Evolutionary conservation across 1,140 invertebrate species (phyloP).

Genomic region (Neuroterus valhalla): DNA sequence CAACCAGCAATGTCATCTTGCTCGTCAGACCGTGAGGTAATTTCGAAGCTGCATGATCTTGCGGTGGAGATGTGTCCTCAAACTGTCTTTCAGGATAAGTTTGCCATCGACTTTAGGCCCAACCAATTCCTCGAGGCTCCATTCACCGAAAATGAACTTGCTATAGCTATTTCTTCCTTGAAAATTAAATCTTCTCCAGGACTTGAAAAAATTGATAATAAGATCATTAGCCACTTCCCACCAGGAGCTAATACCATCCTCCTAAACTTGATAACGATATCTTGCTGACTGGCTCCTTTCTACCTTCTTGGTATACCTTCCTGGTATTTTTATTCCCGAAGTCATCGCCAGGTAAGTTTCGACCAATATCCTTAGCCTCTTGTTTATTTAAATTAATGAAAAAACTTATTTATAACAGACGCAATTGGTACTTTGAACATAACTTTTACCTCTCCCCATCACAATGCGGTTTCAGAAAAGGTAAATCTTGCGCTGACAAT

Average conservation of each 20-base stretch:
- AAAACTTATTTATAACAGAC: slow-evolving; percentile 43
- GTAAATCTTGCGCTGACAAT: no score
- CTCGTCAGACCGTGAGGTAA: not conserved
- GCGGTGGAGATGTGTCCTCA: not conserved
- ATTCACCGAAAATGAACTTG: no score
- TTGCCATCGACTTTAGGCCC: no score
- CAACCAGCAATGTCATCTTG: not conserved
- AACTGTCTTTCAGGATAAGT: slow-evolving; percentile 19
- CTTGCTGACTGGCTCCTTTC: slow-evolving; percentile 35
- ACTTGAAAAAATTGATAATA: no score
- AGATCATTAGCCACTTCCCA: no score
- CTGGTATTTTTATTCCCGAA: slow-evolving; percentile 51
- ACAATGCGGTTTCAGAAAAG: no score
- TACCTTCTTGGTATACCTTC: slow-evolving; percentile 46
- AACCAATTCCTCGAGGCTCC: no score
- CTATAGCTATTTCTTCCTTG: no score
- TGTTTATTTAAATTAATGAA: slow-evolving; percentile 44
- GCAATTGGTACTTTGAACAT: slow-evolving; percentile 50
- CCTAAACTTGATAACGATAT: slow-evolving; percentile 51
- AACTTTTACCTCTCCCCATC: no score
- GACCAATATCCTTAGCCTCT: slow-evolving; percentile 49
- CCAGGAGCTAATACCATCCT: no score
- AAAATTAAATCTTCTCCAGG: no score
- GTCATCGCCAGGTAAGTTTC: slow-evolving; percentile 42
- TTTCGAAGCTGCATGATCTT: not conserved